A percentile compares a stretch with the other conserved stretches of the same genome.
Evolutionary conservation across 1,140 invertebrate genomes (phyloP).

Genomic region (Bombus soroeensis): DNA sequence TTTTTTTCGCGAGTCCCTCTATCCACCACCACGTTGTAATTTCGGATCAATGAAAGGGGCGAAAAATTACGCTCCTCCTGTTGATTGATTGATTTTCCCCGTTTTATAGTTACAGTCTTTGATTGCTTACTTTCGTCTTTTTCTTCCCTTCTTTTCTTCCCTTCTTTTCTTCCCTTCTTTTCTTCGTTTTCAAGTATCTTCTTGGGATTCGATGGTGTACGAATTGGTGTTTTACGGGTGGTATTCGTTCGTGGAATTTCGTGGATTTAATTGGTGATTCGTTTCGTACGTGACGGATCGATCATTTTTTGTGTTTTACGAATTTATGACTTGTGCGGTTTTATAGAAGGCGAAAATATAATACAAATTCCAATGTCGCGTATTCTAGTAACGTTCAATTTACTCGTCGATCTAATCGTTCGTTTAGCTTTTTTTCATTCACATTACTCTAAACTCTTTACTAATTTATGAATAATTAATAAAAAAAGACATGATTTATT

Average conservation of each 20-base stretch:
- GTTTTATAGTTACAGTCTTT: not conserved
- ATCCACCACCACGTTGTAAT: not conserved
- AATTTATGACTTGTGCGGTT: not conserved
- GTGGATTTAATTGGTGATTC: not conserved
- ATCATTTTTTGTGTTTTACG: not conserved
- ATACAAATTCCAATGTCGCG: too few relatives aligned
- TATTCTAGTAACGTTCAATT: too few relatives aligned
- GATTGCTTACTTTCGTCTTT: not conserved
- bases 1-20: not conserved
- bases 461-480: too few relatives aligned
- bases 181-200: not conserved
- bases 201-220: too few relatives aligned
- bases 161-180: too few relatives aligned
- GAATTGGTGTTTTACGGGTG: not conserved
- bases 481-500: too few relatives aligned
- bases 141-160: too few relatives aligned
- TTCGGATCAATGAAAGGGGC: not conserved
- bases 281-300: too few relatives aligned
- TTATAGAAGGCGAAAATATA: too few relatives aligned
- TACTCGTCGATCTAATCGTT: too few relatives aligned
- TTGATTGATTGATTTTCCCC: slow-evolving; percentile 22
- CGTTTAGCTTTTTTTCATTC: too few relatives aligned
- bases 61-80: not conserved
- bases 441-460: too few relatives aligned
- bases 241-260: not conserved